These are phyloP conservation scores for Drosophila nasuta DNA, from an alignment of 1,140 invertebrate genomes.

Conservation along the genomic window DNA sequence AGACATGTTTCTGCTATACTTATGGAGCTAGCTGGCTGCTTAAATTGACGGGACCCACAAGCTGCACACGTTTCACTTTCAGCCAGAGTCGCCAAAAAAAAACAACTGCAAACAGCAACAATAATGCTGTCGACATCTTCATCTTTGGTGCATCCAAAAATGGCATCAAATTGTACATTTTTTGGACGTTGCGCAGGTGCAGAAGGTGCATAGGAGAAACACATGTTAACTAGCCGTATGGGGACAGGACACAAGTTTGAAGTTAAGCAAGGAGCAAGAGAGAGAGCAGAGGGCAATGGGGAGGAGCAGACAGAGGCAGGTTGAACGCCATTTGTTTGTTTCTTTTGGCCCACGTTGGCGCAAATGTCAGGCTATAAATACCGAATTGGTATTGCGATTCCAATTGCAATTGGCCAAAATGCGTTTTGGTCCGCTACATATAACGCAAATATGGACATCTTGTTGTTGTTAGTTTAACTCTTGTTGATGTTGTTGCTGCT, in stretches of 20 bases:
- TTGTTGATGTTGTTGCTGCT: slow-evolving; percentile 14
- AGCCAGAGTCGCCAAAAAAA: slow-evolving; percentile 1
- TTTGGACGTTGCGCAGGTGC: slow-evolving; percentile 64
- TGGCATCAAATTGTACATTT: slow-evolving; percentile 76
- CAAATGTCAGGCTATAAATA: slow-evolving; percentile 81
- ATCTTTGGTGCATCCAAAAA: slow-evolving; percentile 69
- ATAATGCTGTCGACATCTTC: slow-evolving; percentile 71
- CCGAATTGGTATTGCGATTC: slow-evolving; percentile 67
- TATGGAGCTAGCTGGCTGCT: slow-evolving; percentile 20
- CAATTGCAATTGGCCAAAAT: slow-evolving; percentile 75
- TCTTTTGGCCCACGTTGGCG: slow-evolving; percentile 54
- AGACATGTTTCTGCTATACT: slow-evolving; percentile 14
- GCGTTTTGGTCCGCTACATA: slow-evolving; percentile 67
- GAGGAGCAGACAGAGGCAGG: neutral
- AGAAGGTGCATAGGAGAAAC: slow-evolving; percentile 54
- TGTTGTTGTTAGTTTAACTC: slow-evolving; percentile 17
- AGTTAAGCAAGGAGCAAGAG: neutral
- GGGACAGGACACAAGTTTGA: slow-evolving; percentile 2
- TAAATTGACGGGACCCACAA: slow-evolving; percentile 57
- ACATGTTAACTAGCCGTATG: slow-evolving; percentile 70
- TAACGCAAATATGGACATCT: slow-evolving; percentile 78
- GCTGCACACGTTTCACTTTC: slow-evolving; percentile 71
- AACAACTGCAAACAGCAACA: slow-evolving; percentile 31
- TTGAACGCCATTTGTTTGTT: slow-evolving; percentile 31
- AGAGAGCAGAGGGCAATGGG: neutral